Percentiles rank a stretch among this genome's conserved stretches.
phyloP scores from a whole-genome alignment of 2,113 vertebrate genomes.

The Hepsetus odoe region DNA sequence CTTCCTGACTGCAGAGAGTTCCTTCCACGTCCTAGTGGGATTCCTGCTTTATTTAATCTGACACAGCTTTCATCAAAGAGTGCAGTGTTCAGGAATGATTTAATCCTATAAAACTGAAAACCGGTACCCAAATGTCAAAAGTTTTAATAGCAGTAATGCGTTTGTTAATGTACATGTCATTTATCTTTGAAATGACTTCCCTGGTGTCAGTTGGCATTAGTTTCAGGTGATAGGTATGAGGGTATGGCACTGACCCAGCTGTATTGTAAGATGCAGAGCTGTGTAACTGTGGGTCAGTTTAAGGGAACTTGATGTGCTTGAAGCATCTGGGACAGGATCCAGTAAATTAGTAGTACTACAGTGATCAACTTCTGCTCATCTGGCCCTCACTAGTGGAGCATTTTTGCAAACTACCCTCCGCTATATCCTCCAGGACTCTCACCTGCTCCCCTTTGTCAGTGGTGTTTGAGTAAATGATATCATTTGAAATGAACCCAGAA shows the following conservation, averaged over 20 bases:
- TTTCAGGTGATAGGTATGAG: too few species aligned
- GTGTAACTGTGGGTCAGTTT: neutral
- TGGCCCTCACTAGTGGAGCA: neutral
- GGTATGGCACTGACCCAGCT: neutral
- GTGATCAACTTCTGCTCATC: neutral
- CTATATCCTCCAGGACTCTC: neutral
- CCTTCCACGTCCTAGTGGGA: too few species aligned
- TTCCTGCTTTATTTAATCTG: too few species aligned
- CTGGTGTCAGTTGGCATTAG: too few species aligned
- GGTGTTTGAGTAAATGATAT: neutral
- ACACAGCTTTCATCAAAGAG: too few species aligned
- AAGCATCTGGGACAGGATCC: neutral
- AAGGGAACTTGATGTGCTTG: neutral
- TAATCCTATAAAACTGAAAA: too few species aligned
- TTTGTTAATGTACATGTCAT: too few species aligned
- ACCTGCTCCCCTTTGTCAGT: neutral
- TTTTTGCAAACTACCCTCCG: neutral
- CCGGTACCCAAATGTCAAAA: too few species aligned
- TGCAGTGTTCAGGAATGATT: too few species aligned
- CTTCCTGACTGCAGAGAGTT: too few species aligned
- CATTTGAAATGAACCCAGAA: neutral
- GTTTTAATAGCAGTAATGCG: too few species aligned
- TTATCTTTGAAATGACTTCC: too few species aligned
- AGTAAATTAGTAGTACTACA: neutral
- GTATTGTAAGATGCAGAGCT: neutral